Evolutionary conservation across 2,113 vertebrate species (phyloP).

Genomic region (Calonectris borealis): DNA sequence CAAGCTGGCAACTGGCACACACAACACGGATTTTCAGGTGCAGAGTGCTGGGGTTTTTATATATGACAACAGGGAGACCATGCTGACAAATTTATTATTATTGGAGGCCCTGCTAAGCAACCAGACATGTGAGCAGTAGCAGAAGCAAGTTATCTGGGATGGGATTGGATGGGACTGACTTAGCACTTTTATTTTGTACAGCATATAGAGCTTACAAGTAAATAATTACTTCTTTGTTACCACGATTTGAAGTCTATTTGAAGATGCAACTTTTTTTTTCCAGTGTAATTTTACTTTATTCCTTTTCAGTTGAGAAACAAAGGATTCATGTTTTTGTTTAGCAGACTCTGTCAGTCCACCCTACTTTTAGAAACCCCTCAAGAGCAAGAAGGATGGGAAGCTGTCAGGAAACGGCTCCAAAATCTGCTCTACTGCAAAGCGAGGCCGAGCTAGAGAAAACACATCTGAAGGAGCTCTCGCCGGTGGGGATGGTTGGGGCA

Average conservation of each 20-base stretch:
- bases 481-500: not conserved
- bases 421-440: not conserved
- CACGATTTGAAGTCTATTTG: not conserved
- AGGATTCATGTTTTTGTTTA: not conserved
- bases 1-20: not conserved
- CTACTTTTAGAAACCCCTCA: not conserved
- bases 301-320: not conserved
- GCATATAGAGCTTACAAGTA: not conserved
- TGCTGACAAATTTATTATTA: not conserved
- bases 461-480: not conserved
- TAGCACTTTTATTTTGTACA: not conserved
- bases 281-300: not conserved
- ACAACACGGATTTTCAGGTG: not conserved
- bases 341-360: not conserved
- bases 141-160: not conserved
- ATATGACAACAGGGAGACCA: not conserved
- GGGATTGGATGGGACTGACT: not conserved
- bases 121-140: not conserved
- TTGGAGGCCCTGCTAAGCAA: not conserved
- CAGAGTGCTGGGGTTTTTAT: not conserved
- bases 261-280: not conserved
- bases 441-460: not conserved
- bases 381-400: not conserved
- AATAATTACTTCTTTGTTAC: not conserved
- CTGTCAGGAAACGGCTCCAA: not conserved